Evolutionary conservation across 1,140 invertebrate genomes (phyloP), one percentile per base, ranked within the genome.

Genomic region (Lamellibrachia luymesi): DNA sequence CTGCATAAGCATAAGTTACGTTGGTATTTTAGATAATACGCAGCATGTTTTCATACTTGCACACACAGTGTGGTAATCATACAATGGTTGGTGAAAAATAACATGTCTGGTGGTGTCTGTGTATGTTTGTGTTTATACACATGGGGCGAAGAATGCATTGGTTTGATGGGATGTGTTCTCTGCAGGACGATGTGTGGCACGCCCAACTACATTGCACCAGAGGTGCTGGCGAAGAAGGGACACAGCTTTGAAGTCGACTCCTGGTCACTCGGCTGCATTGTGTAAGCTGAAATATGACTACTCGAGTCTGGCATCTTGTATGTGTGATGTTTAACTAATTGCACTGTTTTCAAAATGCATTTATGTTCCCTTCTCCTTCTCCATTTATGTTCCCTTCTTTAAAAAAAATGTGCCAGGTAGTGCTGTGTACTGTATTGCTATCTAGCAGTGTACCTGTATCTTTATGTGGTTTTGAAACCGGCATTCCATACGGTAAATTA

Each of bases 161-260:
- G 92, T 94, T 94, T 93, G 13, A 22, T 80, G 64, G 25, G 17
- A 80, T 22, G 17, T 80, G 64, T 80, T 80, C 38, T 94, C 93
- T 94, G 49, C 95, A 98, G 98, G 96, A 99, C 98, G 80, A 96
- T 99, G 49, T 99, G 99, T 96, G 99, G 99, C 22, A 99, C 99
- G n/a, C 99, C 99, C 6, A 99, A 99, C 96, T 99, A 99, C 95
- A 99, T 99, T 95, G 99, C 99, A 8, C 99, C 99, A 17, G 99
- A 99, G 96, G 98, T 99, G 93, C 96, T 99, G 92, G 98, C 97
- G 50, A 99, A 99, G 96, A 98, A 98, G 95, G 98, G 98, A 0
- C 98, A 99, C 96, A 99, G 98, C 25, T 99, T 98, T 96, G 98
- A 99, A 97, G 99, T 99, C 17, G 99, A 99, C 96, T 97, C 99